These are phyloP conservation scores for Papilio helenus DNA, from an alignment of 1,140 invertebrate genomes.

Conservation along the genomic window DNA sequence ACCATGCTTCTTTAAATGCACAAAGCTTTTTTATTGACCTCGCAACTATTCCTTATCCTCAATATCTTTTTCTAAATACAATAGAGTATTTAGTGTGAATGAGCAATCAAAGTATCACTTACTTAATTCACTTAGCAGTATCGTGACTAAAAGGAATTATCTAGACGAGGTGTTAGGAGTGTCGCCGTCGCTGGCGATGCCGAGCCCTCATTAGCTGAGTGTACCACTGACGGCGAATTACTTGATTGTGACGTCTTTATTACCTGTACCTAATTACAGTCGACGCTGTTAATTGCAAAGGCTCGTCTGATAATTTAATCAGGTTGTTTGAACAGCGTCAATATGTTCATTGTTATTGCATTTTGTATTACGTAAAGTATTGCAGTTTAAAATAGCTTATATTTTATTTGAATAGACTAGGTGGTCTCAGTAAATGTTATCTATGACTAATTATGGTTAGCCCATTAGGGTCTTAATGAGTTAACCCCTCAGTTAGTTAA, in stretches of 20 bases:
- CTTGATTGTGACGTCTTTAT: conserved; percentile 48
- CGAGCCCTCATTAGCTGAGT: conserved; percentile 58
- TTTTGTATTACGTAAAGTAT: neutral
- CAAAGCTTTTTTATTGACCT: neutral
- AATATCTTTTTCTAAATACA: neutral
- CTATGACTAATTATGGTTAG: neutral
- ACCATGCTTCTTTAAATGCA: neutral
- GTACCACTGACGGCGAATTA: conserved; percentile 58
- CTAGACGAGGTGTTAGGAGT: conserved; percentile 57
- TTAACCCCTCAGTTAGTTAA: neutral
- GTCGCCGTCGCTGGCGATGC: conserved; percentile 56
- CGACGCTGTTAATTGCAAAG: neutral
- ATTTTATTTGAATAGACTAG: neutral
- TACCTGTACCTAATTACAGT: conserved; percentile 30
- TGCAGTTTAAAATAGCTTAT: neutral
- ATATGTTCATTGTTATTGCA: neutral
- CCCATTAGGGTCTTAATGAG: neutral
- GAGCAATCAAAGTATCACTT: neutral
- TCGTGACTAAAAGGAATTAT: conserved; percentile 67
- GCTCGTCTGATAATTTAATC: conserved; percentile 3
- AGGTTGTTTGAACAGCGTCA: neutral
- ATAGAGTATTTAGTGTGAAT: neutral
- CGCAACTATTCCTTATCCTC: too few relatives aligned
- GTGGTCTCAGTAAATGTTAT: neutral
- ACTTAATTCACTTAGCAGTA: conserved; percentile 23